Evolutionary conservation across 2,888 invertebrate species (phyloP), one percentile per base, ranked within the genome.

Genomic region (Liodrosophila aerea): DNA sequence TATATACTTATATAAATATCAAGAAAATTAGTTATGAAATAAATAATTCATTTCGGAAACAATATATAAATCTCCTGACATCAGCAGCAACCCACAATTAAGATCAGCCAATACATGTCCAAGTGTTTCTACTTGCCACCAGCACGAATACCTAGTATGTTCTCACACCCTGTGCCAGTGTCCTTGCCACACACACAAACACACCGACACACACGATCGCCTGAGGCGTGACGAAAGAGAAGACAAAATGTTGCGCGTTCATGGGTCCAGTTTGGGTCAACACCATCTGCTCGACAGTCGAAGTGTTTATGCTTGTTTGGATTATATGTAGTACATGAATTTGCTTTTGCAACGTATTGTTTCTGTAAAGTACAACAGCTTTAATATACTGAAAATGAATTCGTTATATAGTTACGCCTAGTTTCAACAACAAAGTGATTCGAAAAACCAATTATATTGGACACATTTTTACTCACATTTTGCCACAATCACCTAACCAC

Each of bases 251-350:
- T 44, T 54, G 34, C 31, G 52, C 41, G 22, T 40, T 43, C 11
- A 18, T 9, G 40, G 53, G 51, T 56, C 12, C 13, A 62, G 45
- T 59, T 43, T 16, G 39, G 39, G 39, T 39, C 18, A n/a, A 18
- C 18, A 16, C 18, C n/a, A 39, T 50, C 29, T 27, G 36, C 47
- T 34, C 34, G 37, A 22, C 29, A 51, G 47, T 66, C 67, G 59
- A 62, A 7, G 70, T 75, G 75, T 70, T 81, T 80, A 78, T 85
- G 87, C 85, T 86, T 85, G 87, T 86, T 86, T 76, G 65, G 78
- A 74, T 73, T 81, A 56, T 72, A 60, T 62, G 16, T 4, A 36
- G 65, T 66, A 56, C 72, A 60, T 62, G 16, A 7, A 36, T 67
- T 66, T 70, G 64, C 64, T 66, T 73, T 22, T 49, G 31, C 60